Conservation (phyloP, 2,888 invertebrate species). For the Deilephila elpenor region DNA sequence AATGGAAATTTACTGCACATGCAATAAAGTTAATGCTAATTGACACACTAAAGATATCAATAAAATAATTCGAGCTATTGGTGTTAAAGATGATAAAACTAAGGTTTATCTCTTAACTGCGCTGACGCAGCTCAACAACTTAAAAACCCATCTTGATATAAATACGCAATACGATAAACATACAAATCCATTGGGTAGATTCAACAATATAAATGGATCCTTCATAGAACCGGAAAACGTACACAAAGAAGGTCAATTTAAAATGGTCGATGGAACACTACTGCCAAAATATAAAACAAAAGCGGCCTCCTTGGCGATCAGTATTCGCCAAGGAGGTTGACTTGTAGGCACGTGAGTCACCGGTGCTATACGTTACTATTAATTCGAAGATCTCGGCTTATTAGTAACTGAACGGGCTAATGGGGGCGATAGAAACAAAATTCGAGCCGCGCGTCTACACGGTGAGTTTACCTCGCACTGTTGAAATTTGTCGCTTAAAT, state of each 20-base stretch:
- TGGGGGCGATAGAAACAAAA: conserved; percentile 10
- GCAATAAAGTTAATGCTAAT: no score
- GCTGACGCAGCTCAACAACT: no score
- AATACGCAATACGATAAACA: no score
- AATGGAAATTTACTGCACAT: no score
- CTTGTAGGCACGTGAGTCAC: not conserved
- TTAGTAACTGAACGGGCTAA: not conserved
- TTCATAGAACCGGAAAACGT: not conserved
- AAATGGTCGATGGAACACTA: not conserved
- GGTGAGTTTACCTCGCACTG: not conserved
- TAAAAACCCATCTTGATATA: no score
- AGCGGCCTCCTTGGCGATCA: not conserved
- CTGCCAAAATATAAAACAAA: not conserved
- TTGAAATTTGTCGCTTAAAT: not conserved
- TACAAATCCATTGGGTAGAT: not conserved
- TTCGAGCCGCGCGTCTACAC: not conserved
- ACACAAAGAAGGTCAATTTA: not conserved
- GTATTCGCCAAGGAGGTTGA: conserved; percentile 6
- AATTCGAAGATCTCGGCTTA: not conserved
- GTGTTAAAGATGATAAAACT: no score
- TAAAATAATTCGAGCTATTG: no score
- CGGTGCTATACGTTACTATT: not conserved
- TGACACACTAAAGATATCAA: no score
- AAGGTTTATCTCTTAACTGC: no score
- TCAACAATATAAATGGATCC: not conserved